Conservation (phyloP, 92 coral and sea anemone species). For the Porites cylindrica region DNA sequence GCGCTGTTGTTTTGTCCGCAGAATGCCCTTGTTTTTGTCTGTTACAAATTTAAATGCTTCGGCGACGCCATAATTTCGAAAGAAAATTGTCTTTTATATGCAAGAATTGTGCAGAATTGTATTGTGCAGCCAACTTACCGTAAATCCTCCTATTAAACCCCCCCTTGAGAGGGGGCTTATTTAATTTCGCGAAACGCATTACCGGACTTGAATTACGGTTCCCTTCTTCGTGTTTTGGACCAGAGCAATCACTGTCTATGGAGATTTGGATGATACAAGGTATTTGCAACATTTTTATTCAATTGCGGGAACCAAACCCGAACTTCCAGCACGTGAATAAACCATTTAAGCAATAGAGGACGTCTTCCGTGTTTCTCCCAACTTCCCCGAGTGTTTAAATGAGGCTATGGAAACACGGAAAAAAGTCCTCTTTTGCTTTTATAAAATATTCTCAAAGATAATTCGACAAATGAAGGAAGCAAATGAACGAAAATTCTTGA, state of each 20-base stretch:
- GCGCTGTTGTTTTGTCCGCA: conserved; percentile 14
- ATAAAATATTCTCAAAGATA: conserved; percentile 7
- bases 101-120: conserved; percentile 8
- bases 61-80: conserved; percentile 15
- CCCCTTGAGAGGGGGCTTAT: conserved; percentile 14
- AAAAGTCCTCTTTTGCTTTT: conserved; percentile 9
- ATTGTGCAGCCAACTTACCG: conserved; percentile 12
- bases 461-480: conserved; percentile 18
- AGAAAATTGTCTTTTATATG: conserved; percentile 2
- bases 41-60: conserved; percentile 6
- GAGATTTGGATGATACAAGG: conserved; percentile 14
- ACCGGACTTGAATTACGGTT: conserved; percentile 12
- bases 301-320: conserved; percentile 7
- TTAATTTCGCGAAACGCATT: conserved; percentile 16
- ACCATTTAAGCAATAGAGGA: not conserved
- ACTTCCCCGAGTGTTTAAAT: conserved; percentile 9
- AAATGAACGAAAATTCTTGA: conserved; percentile 4
- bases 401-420: conserved; percentile 15
- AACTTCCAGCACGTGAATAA: conserved; percentile 17
- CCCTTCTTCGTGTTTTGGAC: conserved; percentile 18
- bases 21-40: conserved; percentile 6
- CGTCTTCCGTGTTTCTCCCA: not conserved
- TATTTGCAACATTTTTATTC: conserved; percentile 14
- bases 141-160: conserved; percentile 1
- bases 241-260: conserved; percentile 17